Conservation (phyloP, 2,888 invertebrate species). For the Troides oblongomaculatus region DNA sequence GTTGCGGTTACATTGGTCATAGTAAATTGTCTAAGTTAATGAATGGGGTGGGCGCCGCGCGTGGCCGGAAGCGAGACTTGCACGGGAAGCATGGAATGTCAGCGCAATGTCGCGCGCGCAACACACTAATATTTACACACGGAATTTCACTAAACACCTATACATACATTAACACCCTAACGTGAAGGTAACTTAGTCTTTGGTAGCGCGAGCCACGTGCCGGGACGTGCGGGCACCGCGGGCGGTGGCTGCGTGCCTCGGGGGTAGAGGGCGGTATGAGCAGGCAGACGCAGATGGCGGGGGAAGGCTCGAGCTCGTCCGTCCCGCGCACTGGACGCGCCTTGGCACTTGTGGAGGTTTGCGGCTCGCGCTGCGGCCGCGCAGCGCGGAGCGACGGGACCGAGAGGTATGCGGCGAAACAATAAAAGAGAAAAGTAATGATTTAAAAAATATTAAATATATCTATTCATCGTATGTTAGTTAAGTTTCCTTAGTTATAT, state of each 20-base stretch:
- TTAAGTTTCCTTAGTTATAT: no score
- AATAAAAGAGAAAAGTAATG: no score
- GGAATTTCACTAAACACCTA: constrained; percentile 64
- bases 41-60: constrained; percentile 25
- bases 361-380: constrained; percentile 30
- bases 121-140: constrained; percentile 57
- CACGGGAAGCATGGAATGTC: constrained; percentile 71
- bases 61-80: constrained; percentile 53
- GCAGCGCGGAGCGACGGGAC: constrained; percentile 6
- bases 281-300: constrained; percentile 32
- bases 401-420: constrained; percentile 13
- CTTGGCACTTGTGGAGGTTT: constrained; percentile 34
- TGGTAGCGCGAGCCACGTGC: constrained; percentile 68
- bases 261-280: constrained; percentile 2
- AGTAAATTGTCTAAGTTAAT: constrained; percentile 49
- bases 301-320: neutral
- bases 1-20: constrained; percentile 78
- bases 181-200: constrained; percentile 78
- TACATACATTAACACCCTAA: constrained; percentile 68
- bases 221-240: constrained; percentile 32
- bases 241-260: constrained; percentile 30
- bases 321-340: constrained; percentile 22
- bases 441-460: no score
- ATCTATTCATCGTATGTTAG: no score
- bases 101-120: constrained; percentile 45